A percentile compares a stretch with the other conserved stretches of the same genome.
Evolutionary conservation across 2,888 invertebrate species (phyloP).

Genomic region (Stenolophus ochropezus): DNA sequence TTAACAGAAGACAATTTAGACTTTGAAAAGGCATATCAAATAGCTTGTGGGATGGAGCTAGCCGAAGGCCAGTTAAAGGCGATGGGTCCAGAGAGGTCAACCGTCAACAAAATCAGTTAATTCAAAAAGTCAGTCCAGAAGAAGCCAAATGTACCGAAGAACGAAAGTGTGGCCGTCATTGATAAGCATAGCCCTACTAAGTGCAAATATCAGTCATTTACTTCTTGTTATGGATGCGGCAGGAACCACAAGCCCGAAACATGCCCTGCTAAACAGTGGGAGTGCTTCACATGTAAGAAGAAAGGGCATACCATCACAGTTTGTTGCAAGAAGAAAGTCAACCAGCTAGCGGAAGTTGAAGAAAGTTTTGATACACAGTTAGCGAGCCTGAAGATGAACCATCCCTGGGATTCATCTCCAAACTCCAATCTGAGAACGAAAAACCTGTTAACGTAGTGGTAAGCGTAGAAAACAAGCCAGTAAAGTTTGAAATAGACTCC

Average conservation of each 20-base stretch:
- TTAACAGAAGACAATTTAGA: background rate
- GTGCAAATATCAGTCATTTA: background rate
- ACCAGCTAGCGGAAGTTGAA: background rate
- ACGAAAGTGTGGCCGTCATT: background rate
- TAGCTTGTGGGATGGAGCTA: background rate
- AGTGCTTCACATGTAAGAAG: constrained; percentile 42
- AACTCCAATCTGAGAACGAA: background rate
- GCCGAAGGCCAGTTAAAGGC: background rate
- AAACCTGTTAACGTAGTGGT: constrained; percentile 12
- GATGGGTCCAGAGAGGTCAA: background rate
- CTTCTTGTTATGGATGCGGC: constrained; percentile 29
- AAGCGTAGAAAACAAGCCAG: background rate
- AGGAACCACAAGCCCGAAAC: constrained; percentile 40
- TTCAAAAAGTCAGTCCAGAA: background rate
- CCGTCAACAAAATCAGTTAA: background rate
- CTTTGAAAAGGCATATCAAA: background rate
- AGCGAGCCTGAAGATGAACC: background rate
- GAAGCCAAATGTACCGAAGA: background rate
- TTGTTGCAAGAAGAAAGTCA: constrained; percentile 9
- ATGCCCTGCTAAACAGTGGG: constrained; percentile 48
- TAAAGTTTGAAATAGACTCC: constrained; percentile 40
- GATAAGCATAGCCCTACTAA: background rate
- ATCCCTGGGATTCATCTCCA: background rate
- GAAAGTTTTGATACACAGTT: background rate
- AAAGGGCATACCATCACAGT: constrained; percentile 30